Evolutionary conservation across 2,113 vertebrate genomes (phyloP), one percentile per base, ranked within the genome.

Genomic region (Coryphaenoides rupestris): DNA sequence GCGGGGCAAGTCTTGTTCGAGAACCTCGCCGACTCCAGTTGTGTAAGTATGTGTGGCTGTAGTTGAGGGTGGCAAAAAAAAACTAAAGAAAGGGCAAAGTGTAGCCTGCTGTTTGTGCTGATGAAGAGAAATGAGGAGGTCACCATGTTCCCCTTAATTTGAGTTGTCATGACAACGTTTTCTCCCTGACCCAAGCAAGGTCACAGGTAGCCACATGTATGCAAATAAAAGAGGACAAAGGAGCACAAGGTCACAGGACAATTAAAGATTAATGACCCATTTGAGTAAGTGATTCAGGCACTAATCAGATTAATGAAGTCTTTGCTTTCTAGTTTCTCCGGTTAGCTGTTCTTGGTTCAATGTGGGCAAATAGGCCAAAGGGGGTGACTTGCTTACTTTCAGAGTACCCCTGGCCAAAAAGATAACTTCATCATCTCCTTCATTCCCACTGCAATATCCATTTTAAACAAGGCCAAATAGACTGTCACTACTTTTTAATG

Each of bases 1-100:
- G 95, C 96, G 10, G 95, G 95, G 45, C 96, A 98, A 89, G 92
- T 91, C 33, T 91, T 96, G 16, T 99, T 98, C 86, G 91, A 95
- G 82, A 98, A 95, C 80, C 84, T 98, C 63, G 87, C 92, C 64
- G 91, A 88, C 75, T 86, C 90, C 19, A 90, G 88, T 70, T 89
- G 92, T 90, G 96, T 98, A 90, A 92, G 95, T 90, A 79, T 23
- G 19, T 16, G 21, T 33, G 1, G 55, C 61, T 5, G n/a, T n/a
- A n/a, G n/a, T n/a, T n/a, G n/a, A n/a, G n/a, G n/a, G n/a, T n/a
- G n/a, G n/a, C n/a, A n/a, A n/a, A n/a, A n/a, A n/a, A n/a, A n/a
- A n/a, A n/a, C n/a, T n/a, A n/a, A 10, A 12, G 33, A 40, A 40
- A 40, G 33, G 9, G 33, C 4, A 40, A 40, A 10, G 33, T 9